Conservation (phyloP, 2,888 invertebrate species). For the Erebia palarica region DNA sequence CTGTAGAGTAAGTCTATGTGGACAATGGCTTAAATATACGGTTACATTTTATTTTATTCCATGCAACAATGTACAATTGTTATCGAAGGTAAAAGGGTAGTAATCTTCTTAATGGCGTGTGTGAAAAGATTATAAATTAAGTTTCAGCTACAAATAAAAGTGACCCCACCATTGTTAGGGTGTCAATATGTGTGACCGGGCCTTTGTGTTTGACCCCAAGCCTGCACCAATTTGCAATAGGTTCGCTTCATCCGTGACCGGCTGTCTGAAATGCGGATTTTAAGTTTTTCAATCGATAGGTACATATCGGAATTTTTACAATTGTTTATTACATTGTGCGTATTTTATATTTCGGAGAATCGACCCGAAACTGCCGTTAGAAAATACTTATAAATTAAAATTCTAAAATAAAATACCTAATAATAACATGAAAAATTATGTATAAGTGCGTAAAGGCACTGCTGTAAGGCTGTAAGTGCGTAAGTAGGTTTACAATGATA, state of each 20-base stretch:
- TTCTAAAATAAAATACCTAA: too few relatives aligned
- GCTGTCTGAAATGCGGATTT: slow-evolving; percentile 56
- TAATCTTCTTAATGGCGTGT: slow-evolving; percentile 82
- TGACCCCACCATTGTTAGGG: slow-evolving; percentile 81
- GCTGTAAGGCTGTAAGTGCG: too few relatives aligned
- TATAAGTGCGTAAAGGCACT: too few relatives aligned
- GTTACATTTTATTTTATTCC: slow-evolving; percentile 73
- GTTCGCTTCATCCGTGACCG: slow-evolving; percentile 68
- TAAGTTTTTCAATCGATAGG: slow-evolving; percentile 45
- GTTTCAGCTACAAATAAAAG: slow-evolving; percentile 82
- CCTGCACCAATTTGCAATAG: slow-evolving; percentile 76
- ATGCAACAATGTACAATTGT: slow-evolving; percentile 80
- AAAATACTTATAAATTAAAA: neutral
- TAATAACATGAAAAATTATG: too few relatives aligned
- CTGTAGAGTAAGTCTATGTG: neutral
- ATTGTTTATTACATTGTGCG: slow-evolving; percentile 33
- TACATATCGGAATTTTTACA: slow-evolving; percentile 49
- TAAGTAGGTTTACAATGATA: too few relatives aligned
- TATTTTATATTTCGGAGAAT: neutral
- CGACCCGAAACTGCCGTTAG: neutral
- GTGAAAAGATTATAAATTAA: slow-evolving; percentile 84
- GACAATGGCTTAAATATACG: slow-evolving; percentile 64
- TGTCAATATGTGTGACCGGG: slow-evolving; percentile 82
- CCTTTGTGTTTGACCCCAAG: slow-evolving; percentile 77
- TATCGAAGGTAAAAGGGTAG: slow-evolving; percentile 79